Percentiles rank a stretch among this genome's conserved stretches.
Evolutionary conservation across 2,888 invertebrate genomes (phyloP).

Genomic region (Cryptus viduatorius): DNA sequence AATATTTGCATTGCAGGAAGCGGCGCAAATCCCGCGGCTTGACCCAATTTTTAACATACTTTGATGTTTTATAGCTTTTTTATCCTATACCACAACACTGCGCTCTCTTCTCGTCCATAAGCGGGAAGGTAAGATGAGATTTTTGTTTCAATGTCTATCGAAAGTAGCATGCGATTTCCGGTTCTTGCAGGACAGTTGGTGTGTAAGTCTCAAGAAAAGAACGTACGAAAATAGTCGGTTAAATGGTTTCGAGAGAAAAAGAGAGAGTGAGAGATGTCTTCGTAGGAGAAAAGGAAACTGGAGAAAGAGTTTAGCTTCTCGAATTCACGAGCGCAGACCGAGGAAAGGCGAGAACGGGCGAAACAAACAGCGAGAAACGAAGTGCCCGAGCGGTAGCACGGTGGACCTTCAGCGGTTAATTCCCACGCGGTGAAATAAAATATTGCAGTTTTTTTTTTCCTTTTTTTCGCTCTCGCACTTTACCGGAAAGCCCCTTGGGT

Average conservation of each 20-base stretch:
- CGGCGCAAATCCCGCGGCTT: constrained; percentile 52
- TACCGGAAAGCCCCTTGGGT: constrained; percentile 53
- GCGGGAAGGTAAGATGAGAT: not conserved
- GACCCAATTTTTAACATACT: constrained; percentile 63
- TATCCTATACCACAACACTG: not conserved
- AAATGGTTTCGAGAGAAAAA: not conserved
- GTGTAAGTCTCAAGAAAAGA: not conserved
- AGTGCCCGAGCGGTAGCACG: constrained; percentile 26
- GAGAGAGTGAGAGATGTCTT: not conserved
- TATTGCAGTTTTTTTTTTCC: constrained; percentile 66
- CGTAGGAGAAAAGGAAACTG: constrained; percentile 59
- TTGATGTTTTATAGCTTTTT: constrained; percentile 41
- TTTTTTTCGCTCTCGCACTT: constrained; percentile 44
- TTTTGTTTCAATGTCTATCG: not conserved
- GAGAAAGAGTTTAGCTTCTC: constrained; percentile 59
- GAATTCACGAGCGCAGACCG: constrained; percentile 33
- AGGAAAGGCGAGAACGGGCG: constrained; percentile 44
- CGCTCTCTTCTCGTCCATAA: not conserved
- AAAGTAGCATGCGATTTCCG: too few relatives aligned
- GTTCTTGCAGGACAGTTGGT: not conserved
- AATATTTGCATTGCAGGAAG: constrained; percentile 59
- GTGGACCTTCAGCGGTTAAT: constrained; percentile 63
- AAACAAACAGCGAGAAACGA: constrained; percentile 40
- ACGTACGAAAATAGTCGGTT: constrained; percentile 34
- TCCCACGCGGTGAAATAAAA: constrained; percentile 72